phyloP scores from a whole-genome alignment of 2,888 invertebrate genomes.

The Chironomus tentans region DNA sequence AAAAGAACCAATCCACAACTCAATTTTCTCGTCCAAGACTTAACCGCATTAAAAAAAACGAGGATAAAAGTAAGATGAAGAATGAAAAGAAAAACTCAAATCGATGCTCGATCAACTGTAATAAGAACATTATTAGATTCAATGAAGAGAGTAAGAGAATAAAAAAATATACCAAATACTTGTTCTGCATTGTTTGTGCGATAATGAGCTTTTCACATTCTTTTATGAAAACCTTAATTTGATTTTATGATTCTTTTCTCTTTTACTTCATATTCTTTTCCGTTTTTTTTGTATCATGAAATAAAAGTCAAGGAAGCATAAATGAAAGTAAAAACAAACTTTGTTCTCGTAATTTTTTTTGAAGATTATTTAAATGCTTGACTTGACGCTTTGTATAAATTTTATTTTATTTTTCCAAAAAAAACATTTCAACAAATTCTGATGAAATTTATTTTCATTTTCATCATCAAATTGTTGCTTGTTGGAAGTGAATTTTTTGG shows the following conservation, averaged over 20 bases:
- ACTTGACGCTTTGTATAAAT: not conserved
- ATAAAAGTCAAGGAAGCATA: not conserved
- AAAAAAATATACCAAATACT: not conserved
- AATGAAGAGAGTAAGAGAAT: not conserved
- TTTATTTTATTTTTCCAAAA: not conserved
- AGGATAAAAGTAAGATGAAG: not conserved
- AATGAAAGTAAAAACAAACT: not conserved
- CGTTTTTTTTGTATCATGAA: not conserved
- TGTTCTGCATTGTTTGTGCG: constrained; percentile 5
- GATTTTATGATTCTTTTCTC: not conserved
- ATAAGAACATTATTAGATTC: not conserved
- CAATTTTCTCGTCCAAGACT: too few species aligned
- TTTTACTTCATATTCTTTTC: too few species aligned
- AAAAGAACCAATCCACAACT: too few species aligned
- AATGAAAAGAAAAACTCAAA: not conserved
- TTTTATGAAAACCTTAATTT: not conserved
- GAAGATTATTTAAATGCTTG: not conserved
- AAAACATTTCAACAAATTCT: too few species aligned
- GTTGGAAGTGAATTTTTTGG: too few species aligned
- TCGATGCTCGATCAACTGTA: not conserved
- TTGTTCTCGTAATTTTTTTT: not conserved
- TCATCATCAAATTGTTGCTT: too few species aligned
- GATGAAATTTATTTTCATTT: too few species aligned
- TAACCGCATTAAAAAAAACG: too few species aligned
- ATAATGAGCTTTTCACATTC: constrained; percentile 1